Base-by-base conservation (phyloP, 2,797 vertebrate species). In the Phoxinus dragarum region DNA sequence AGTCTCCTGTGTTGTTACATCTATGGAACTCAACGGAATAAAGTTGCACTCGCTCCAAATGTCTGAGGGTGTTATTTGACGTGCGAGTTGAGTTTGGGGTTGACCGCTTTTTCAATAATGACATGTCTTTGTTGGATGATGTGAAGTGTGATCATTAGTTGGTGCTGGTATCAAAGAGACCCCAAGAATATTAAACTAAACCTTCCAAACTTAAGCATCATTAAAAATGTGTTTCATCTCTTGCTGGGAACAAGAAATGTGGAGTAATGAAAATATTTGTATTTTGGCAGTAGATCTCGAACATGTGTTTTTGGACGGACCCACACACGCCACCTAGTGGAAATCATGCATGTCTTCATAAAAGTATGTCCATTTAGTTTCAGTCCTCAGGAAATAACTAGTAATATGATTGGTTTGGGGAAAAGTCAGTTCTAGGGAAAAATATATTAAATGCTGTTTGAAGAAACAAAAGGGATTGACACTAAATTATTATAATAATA, bases 1-100 rank as follows among this genome's bases (percentile, higher is more conserved):
- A 82, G 74, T 85, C 71, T 47, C 16, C 64, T 75, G 78, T 87
- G 81, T 87, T 87, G 80, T 81, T 84, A 69, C 81, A 81, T 84
- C 81, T 88, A 82, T 85, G 85, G 82, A 88, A 86, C 68, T 86
- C 74, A 61, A 87, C 81, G 71, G 44, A 90, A 89, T 87, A 90
- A 90, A 87, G 82, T 72, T 81, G 74, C 86, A 86, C 87, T 86
- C 86, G 88, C 84, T 79, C 73, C 42, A 80, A 77, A 73, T 64
- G 42, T 85, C 38, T 59, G 81, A 56, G 81, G 36, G 74, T 84
- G n/a, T 86, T 82, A 47, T 83, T 77, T 77, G 71, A 42, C 47
- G 38, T 59, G 23, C 17, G 68, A 87, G 66, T 59, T 52, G 52
- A 77, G 36, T 80, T 52, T 12, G 69, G 21, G 77, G 36, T 79